A percentile compares a stretch with the other conserved stretches of the same genome.
These are phyloP conservation scores for Manacus vitellinus DNA, from an alignment of 2,113 vertebrate species.

Conservation along the genomic window DNA sequence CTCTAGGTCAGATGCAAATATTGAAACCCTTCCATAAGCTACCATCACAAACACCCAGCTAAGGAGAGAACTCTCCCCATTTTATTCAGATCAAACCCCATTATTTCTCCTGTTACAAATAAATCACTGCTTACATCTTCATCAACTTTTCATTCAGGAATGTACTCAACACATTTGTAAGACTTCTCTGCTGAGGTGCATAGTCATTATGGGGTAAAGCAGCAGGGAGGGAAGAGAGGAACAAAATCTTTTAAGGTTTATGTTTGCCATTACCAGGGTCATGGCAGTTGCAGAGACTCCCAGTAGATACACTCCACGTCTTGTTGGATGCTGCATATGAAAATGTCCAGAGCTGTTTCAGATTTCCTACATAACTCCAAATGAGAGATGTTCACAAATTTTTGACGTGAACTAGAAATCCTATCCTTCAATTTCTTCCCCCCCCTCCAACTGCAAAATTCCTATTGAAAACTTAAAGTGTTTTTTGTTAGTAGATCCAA, in stretches of 20 bases:
- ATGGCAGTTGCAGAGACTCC: neutral
- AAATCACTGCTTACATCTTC: neutral
- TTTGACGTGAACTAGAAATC: neutral
- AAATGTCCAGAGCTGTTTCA: neutral
- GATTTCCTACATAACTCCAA: neutral
- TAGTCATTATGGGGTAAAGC: neutral
- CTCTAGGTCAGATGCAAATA: neutral
- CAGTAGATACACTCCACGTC: fast-evolving
- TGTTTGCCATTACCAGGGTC: neutral
- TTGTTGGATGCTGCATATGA: fast-evolving
- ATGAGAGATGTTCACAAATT: neutral
- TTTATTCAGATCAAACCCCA: neutral
- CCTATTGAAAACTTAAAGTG: neutral
- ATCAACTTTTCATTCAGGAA: neutral
- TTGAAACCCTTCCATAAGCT: neutral
- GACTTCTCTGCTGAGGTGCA: neutral
- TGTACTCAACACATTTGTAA: neutral
- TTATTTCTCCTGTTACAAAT: neutral
- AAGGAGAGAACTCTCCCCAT: neutral
- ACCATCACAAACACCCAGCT: neutral
- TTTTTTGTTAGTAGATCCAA: neutral
- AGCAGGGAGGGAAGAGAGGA: neutral
- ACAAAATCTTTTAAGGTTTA: neutral
- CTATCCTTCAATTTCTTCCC: neutral
- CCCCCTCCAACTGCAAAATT: neutral